phyloP scores from a whole-genome alignment of 2,113 vertebrate species.

The Hemiprocne comata region DNA sequence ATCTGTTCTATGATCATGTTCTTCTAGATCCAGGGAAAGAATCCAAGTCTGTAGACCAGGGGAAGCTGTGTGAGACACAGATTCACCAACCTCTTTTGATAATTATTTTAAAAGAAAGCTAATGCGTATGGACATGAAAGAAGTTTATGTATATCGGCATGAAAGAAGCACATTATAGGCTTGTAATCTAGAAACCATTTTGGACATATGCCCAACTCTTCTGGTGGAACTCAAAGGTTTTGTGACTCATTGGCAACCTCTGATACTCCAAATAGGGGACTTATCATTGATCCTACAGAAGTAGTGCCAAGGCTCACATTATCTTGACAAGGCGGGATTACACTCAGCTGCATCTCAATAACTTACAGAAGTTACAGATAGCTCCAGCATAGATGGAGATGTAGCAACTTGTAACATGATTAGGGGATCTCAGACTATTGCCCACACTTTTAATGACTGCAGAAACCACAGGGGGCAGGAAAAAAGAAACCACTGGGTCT shows the following conservation, averaged over 20 bases:
- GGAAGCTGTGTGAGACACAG: not conserved
- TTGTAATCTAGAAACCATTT: slow-evolving; percentile 20
- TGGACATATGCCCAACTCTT: not conserved
- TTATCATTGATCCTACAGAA: slow-evolving; percentile 29
- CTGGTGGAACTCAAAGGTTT: not conserved
- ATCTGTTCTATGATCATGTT: not conserved
- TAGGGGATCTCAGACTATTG: not conserved
- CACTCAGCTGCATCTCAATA: slow-evolving; percentile 2
- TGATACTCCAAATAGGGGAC: not conserved
- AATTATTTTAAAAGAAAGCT: not conserved
- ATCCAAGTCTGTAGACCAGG: not conserved
- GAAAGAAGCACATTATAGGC: not conserved
- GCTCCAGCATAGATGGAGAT: not conserved
- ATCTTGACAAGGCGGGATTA: slow-evolving; percentile 41
- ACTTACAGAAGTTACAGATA: not conserved
- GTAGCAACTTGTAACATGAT: not conserved
- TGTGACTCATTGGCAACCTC: slow-evolving; percentile 28
- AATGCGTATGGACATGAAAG: too few relatives aligned
- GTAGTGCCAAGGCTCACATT: slow-evolving; percentile 31
- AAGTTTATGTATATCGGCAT: not conserved
- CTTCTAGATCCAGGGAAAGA: not conserved
- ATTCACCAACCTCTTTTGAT: not conserved
- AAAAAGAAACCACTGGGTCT: not conserved
- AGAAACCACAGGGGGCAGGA: not conserved
- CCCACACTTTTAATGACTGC: not conserved